Base-by-base conservation (phyloP, 2,113 vertebrate species). In the Macquaria australasica region DNA sequence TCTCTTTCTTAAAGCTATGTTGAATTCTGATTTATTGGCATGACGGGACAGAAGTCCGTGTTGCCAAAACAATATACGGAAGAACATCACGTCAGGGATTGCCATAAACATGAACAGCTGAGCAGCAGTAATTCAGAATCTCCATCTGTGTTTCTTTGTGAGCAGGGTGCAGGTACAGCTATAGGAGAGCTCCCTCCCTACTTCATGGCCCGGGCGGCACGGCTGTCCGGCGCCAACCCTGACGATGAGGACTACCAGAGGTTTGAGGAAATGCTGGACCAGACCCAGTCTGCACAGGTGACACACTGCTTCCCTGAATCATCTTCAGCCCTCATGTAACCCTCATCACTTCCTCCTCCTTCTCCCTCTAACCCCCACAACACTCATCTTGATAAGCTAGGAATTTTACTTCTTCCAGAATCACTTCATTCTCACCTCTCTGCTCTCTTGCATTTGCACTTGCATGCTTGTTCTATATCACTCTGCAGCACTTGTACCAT, bases 181-280 rank as follows among this genome's bases (percentile, higher is more conserved):
- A 89, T 91, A 16, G 97, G 97, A 82, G 97, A 98, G 85, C 94
- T 97, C 58, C 97, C 97, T 84, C 97, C 96, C 0, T 97, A 97
- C 91, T 98, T 97, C 56, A 97, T 97, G 97, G 97, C 97, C 0
- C 94, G 96, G 31, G 96, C 96, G 0, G 97, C 96, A 23, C 93
- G 96, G 8, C 95, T 98, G 51, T 98, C 96, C 2, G 96, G 96
- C 60, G 82, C 94, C 16, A 96, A 97, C 80, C 96, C 97, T 10
- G 95, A 97, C 87, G 97, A 98, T 89, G 96, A 97, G 85, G 97
- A 96, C 69, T 97, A 96, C 86, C 96, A 97, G 89, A 95, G 96
- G 91, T 97, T 97, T 83, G 97, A 97, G 90, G 96, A 97, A 92
- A 97, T 97, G 94, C 93, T 97, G 88, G 97, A 98, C 92, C 96